Conservation (phyloP, 2,113 vertebrate genomes). For the Siniperca chuatsi region DNA sequence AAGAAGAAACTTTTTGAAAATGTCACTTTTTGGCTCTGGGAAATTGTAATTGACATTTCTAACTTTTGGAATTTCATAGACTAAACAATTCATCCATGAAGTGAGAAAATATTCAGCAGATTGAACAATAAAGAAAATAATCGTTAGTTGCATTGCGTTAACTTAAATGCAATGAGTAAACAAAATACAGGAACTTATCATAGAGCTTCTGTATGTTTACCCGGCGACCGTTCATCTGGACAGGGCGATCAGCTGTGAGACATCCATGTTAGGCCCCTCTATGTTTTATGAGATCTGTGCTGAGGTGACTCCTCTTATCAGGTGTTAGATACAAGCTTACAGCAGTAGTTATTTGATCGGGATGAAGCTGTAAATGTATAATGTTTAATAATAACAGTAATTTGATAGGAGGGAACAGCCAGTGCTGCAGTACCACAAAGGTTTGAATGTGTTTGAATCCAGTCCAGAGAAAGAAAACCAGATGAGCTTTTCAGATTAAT, state of each 20-base stretch:
- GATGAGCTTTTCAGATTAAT: too few species aligned
- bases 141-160: too few species aligned
- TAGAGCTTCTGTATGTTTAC: background rate
- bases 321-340: background rate
- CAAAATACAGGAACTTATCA: background rate
- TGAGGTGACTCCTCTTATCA: slow-evolving; percentile 11
- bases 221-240: background rate
- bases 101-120: too few species aligned
- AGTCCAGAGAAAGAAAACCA: too few species aligned
- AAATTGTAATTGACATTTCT: too few species aligned
- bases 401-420: slow-evolving; percentile 42
- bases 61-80: too few species aligned
- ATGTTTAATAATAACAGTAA: slow-evolving; percentile 47
- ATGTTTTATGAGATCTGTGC: slow-evolving; percentile 6
- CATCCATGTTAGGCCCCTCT: background rate
- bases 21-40: too few species aligned
- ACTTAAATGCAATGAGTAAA: background rate
- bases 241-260: background rate
- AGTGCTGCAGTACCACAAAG: slow-evolving; percentile 24
- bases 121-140: too few species aligned
- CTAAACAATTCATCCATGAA: too few species aligned
- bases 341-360: slow-evolving; percentile 25
- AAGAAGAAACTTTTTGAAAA: too few species aligned
- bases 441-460: slow-evolving; percentile 10
- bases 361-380: slow-evolving; percentile 1